Percentiles rank a stretch among this genome's conserved stretches.
These are phyloP conservation scores for Alcedo quadribrachys DNA, from an alignment of 2,797 vertebrate genomes.

Conservation along the genomic window DNA sequence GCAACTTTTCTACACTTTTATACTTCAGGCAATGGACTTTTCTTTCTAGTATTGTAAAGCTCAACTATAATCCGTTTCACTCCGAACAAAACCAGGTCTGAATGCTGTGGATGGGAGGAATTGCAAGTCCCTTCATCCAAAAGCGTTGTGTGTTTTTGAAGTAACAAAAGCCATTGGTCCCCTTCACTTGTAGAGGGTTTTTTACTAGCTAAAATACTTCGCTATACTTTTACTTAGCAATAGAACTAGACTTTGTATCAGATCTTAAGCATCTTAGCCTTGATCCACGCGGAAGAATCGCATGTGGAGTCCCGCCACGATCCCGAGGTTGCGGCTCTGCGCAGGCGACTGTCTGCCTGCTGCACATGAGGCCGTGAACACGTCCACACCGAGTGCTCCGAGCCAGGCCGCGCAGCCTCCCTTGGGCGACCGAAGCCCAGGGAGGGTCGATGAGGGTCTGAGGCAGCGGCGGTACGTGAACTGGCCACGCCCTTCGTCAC, in stretches of 20 bases:
- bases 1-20: background rate
- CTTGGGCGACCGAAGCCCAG: rapidly evolving
- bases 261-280: background rate
- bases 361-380: no score
- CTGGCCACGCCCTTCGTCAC: rapidly evolving
- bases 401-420: rapidly evolving
- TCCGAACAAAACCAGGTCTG: background rate
- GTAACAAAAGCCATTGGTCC: background rate
- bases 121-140: background rate
- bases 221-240: background rate
- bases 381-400: background rate
- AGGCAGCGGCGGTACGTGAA: rapidly evolving
- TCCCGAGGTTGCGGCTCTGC: no score
- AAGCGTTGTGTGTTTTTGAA: background rate
- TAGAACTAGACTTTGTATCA: rapidly evolving
- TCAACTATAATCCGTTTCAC: background rate
- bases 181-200: background rate
- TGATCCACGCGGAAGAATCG: no score
- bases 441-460: rapidly evolving
- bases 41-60: background rate
- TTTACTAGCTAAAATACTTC: background rate
- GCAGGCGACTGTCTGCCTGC: no score
- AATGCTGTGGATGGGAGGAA: background rate
- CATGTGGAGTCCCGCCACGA: no score
- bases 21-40: background rate